Evolutionary conservation across 2,888 invertebrate genomes (phyloP), one percentile per base, ranked within the genome.

Genomic region (Teinopalpus imperialis): DNA sequence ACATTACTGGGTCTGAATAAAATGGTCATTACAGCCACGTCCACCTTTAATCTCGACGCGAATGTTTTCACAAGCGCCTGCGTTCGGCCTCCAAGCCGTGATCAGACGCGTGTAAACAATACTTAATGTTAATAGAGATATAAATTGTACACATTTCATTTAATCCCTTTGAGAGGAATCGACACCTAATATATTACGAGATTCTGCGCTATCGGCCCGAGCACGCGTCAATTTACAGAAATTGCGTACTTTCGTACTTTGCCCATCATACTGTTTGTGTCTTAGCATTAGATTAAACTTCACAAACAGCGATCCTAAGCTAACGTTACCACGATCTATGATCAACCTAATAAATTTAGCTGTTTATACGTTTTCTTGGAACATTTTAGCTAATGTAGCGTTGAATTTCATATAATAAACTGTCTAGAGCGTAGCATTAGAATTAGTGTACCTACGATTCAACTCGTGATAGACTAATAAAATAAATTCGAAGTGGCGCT

Each of bases 121-220:
- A 74, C 76, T 73, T 70, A 69, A 74, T 74, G 78, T 76, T 87
- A 87, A 88, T 87, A 82, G 82, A 87, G 88, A 87, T 81, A 85
- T 86, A 86, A 86, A 85, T 81, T 85, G 78, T 73, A 68, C 66
- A 69, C 71, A 74, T 79, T 81, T 72, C 74, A 76, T 83, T 77
- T 81, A 78, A 81, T 81, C 81, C 81, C 77, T 85, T 81, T 78
- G 76, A 75, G 63, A 68, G 67, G 66, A 71, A 78, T 81, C 81
- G 70, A 71, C 65, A 66, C 66, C 69, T 70, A 69, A 65, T 49
- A 46, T 63, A 66, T 78, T 72, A 74, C 66, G 68, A 69, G 70
- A 76, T 59, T 56, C 62, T 60, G 58, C 63, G 73, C 68, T 85
- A 83, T 85, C 81, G 74, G 56, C 34, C 41, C 47, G 52, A 54